Base-by-base conservation (phyloP, 2,888 invertebrate genomes). In the Acanthopleura granulata region DNA sequence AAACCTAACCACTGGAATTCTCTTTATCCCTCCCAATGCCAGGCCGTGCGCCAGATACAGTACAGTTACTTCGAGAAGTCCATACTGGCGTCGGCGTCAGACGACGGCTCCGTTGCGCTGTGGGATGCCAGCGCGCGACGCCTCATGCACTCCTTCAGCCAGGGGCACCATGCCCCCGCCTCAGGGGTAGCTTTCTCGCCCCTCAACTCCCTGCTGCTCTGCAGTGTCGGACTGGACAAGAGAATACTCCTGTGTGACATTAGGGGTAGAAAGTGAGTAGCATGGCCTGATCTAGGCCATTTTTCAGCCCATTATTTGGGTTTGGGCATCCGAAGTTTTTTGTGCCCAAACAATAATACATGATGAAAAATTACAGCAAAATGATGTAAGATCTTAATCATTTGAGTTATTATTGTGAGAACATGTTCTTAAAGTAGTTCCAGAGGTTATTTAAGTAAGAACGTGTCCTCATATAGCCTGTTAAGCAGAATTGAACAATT, bases 181-280 rank as follows among this genome's bases (percentile, higher is more conserved):
- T 87, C 88, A 1, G 89, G 88, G 11, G 82, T 91, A 15, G 85
- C 87, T n/a, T 91, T 91, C 80, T 91, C 91, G n/a, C 91, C 91
- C 0, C 83, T 90, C 76, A 91, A 91, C 79, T 88, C 90, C 61
- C 85, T 88, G 76, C 83, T 91, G 49, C 83, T 91, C 73, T 84
- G 89, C 77, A 90, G 88, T 77, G 90, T 88, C 1, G 91, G 91
- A 0, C 86, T 91, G 57, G 91, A 91, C 81, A 91, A 91, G 79
- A 82, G 87, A 40, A 84, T 91, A 49, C 84, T 88, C 57, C 89
- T 86, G 77, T 90, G 90, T 79, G 91, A 91, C 80, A 82, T 86
- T 0, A 83, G 86, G 57, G 81, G 79, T 25, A 90, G 89, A 79
- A 85, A 83, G 91, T 91, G 76, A 80, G 84, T 40, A 40, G 40